Evolutionary conservation across 2,888 invertebrate genomes (phyloP).

Genomic region (Eustalomyia histrio): DNA sequence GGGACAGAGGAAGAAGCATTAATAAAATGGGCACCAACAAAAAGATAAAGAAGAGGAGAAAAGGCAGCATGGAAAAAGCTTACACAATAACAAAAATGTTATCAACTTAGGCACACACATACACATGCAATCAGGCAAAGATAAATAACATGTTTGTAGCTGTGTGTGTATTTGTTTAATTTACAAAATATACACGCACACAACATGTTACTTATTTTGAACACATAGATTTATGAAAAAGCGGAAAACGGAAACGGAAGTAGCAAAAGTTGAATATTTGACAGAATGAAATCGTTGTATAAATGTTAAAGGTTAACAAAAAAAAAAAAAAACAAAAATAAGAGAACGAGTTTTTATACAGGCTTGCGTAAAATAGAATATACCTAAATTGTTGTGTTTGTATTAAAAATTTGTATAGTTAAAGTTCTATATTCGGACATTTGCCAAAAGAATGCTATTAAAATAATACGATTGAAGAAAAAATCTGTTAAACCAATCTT

Average conservation of each 20-base stretch:
- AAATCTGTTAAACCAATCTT: no score
- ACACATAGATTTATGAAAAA: background rate
- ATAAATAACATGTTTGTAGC: background rate
- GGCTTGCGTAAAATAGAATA: no score
- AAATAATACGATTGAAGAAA: no score
- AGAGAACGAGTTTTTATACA: no score
- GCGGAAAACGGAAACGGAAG: constrained; percentile 43
- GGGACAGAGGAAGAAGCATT: background rate
- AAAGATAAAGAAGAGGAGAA: constrained; percentile 2
- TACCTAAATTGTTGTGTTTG: no score
- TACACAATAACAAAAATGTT: constrained; percentile 12
- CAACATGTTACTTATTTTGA: background rate
- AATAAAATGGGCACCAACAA: background rate
- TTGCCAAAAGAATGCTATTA: no score
- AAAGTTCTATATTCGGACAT: no score
- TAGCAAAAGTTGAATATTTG: constrained; percentile 26
- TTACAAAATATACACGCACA: constrained; percentile 37
- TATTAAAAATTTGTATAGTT: no score
- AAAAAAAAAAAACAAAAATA: no score
- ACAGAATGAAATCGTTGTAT: constrained; percentile 2
- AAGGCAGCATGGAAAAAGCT: background rate
- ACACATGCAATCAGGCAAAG: background rate
- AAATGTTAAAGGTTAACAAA: constrained; percentile 48
- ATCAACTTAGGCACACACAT: background rate
- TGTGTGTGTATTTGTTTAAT: background rate